Percentiles rank a stretch among this genome's conserved stretches.
These are phyloP conservation scores for Papilio xuthus DNA, from an alignment of 1,140 invertebrate genomes.

Conservation along the genomic window DNA sequence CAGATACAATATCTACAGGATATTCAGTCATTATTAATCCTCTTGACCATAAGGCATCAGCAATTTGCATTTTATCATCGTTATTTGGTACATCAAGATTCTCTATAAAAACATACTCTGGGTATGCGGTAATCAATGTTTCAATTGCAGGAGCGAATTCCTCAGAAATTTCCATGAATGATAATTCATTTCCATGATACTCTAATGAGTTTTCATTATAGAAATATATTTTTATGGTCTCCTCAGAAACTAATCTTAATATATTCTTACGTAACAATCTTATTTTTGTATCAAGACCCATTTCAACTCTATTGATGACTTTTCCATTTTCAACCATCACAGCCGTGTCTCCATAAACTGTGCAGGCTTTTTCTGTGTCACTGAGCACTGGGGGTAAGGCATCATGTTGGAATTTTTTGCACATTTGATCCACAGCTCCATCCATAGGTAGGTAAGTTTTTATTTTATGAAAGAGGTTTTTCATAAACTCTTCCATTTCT, in stretches of 20 bases:
- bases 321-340: constrained; percentile 84
- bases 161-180: constrained; percentile 88
- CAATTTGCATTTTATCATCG: constrained; percentile 83
- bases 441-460: constrained; percentile 88
- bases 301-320: constrained; percentile 84
- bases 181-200: constrained; percentile 91
- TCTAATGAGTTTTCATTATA: constrained; percentile 91
- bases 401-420: constrained; percentile 91
- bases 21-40: constrained; percentile 74
- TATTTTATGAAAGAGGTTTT: constrained; percentile 84
- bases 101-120: constrained; percentile 87
- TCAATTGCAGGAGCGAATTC: constrained; percentile 86
- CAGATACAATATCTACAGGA: constrained; percentile 68
- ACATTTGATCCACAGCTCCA: constrained; percentile 92
- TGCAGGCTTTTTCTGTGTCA: constrained; percentile 85
- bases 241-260: constrained; percentile 86
- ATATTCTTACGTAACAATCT: constrained; percentile 87
- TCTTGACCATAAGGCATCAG: constrained; percentile 66
- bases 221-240: constrained; percentile 88
- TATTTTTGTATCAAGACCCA: constrained; percentile 86
- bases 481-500: constrained; percentile 83
- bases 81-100: constrained; percentile 86
- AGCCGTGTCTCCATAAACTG: constrained; percentile 86
- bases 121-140: constrained; percentile 88
- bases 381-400: constrained; percentile 92